Percentiles rank a stretch among this genome's conserved stretches.
Evolutionary conservation across 2,797 vertebrate species (phyloP).

Genomic region (Zonotrichia albicollis): DNA sequence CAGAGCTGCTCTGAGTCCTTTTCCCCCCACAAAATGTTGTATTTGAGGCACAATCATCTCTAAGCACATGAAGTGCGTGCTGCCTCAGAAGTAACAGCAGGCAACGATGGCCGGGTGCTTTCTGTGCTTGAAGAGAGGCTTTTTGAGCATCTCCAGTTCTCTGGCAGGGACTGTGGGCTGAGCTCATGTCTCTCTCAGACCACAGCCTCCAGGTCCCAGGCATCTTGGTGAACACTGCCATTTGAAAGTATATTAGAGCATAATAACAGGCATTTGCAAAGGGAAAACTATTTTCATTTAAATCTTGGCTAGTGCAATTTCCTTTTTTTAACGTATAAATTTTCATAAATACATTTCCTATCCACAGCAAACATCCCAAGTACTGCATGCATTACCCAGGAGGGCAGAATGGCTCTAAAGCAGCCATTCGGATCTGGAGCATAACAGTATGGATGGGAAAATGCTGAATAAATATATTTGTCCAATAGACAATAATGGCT

Average conservation of each 20-base stretch:
- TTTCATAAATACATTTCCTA: constrained; percentile 64
- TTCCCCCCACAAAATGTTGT: neutral
- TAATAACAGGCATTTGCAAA: neutral
- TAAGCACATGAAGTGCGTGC: rapidly evolving
- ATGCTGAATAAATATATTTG: constrained; percentile 43
- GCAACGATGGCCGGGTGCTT: rapidly evolving
- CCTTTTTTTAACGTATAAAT: constrained; percentile 54
- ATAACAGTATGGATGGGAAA: constrained; percentile 63
- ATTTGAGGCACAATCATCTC: neutral
- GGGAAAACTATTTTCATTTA: constrained; percentile 45
- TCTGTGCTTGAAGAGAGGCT: neutral
- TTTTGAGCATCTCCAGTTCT: neutral
- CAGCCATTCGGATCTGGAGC: constrained; percentile 59
- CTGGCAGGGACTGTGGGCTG: neutral
- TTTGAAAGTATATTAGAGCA: constrained; percentile 13
- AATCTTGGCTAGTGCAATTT: constrained; percentile 20
- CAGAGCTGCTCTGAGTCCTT: neutral
- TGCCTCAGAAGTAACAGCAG: neutral
- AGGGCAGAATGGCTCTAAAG: constrained; percentile 69
- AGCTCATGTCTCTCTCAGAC: neutral
- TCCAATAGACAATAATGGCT: constrained; percentile 67
- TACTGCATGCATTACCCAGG: constrained; percentile 48
- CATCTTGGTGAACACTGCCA: neutral
- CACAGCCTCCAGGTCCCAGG: neutral
- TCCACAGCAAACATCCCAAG: constrained; percentile 56